Base-by-base conservation (phyloP, 2,113 vertebrate genomes). In the Corythoichthys intestinalis region DNA sequence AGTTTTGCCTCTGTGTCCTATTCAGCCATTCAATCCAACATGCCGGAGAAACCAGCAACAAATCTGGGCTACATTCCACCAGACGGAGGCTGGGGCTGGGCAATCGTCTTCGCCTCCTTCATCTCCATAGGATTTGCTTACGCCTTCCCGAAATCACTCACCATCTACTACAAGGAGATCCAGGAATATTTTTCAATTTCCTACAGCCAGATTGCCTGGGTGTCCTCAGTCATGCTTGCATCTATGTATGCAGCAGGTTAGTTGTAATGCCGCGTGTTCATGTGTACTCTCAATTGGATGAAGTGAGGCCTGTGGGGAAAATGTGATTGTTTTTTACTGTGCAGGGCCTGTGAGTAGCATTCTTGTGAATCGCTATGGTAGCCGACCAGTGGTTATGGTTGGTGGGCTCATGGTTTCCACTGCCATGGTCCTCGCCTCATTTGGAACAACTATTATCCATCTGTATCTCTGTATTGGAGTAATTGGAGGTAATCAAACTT, bases 91-190 rank as follows among this genome's bases (percentile, higher is more conserved):
- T 93, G 92, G 91, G 95, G 91, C 2, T 94, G 92, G 91, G 80
- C 67, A 1, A 88, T 94, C 57, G 90, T 93, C 41, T 72, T 91
- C 0, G 90, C 89, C 0, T 78, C 93, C 34, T 93, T 95, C 77
- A 38, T 94, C 39, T 89, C 93, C 62, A 92, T 94, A 17, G 93
- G 94, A 77, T 94, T 96, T 63, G 93, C 93, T 0, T 93, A 94
- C 0, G 89, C 93, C 69, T 96, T 95, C 73, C 91, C 92, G 49
- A 95, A 95, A 90, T 89, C 90, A 57, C 71, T 94, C 69, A 93
- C 93, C 63, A 90, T 92, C 82, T 95, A 93, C 90, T 96, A 88
- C 82, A 94, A 93, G 90, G 93, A 96, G 84, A 94, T 95, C 81
- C 92, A 96, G 88, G 89, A 91, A 79, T 94, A 94, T 84, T 94